Evolutionary conservation across 2,888 invertebrate genomes (phyloP), one percentile per base, ranked within the genome.

Genomic region (Thyatira batis): DNA sequence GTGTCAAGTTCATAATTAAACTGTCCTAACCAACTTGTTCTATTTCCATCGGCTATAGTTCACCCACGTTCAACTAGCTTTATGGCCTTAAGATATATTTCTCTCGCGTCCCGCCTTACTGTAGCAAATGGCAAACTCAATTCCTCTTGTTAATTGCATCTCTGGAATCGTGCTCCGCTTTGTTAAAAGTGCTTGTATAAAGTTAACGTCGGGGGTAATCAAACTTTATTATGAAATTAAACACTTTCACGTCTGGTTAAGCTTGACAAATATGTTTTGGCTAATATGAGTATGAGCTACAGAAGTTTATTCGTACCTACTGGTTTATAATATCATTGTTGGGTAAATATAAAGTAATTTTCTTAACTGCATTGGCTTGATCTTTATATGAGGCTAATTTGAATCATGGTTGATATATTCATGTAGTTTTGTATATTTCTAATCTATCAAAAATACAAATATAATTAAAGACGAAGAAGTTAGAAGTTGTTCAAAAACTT

Each of bases 121-220:
- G 17, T 39, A 39, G 27, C 20, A 48, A 17, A 48, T 27, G 20
- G 27, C 27, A 25, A 46, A 46, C 46, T 25, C 46, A 46, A 48
- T 48, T 46, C 13, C 27, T 20, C 27, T 48, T 13, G 46, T 33
- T 52, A 39, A 45, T 49, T 17, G 58, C 56, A 55, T 50, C 30
- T 53, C 51, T 48, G 53, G 55, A 54, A 39, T 39, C 33, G 33
- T 39, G 33, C 33, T 17, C 5, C 13, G 33, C 11, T 33, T 33
- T 11, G 33, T 33, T 33, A 33, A 1, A 13, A 2, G 5, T 13
- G 33, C 33, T 39, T 39, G 5, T 39, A 39, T 39, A 8, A 17
- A 39, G 17, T 39, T 39, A 39, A n/a, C 33, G 33, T 6, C 33
- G 17, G 33, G 30, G 33, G 33, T 39, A 39, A 52, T 60, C 49